Conservation (phyloP, 2,113 vertebrate genomes). For the Tragelaphus scriptus region DNA sequence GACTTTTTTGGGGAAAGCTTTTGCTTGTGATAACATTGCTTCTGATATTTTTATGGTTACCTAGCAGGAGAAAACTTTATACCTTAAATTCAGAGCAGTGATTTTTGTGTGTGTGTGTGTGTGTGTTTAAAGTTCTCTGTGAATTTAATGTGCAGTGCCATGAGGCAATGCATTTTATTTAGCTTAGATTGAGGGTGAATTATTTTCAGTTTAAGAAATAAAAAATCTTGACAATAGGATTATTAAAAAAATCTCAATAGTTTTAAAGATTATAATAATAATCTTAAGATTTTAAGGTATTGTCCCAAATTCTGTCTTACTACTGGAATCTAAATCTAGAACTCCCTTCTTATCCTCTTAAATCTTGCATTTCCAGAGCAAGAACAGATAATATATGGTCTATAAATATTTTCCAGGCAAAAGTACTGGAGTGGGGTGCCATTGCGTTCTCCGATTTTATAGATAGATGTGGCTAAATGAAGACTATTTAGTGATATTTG, state of each 20-base stretch:
- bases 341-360: not conserved
- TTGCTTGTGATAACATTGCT: not conserved
- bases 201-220: not conserved
- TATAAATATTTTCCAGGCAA: not conserved
- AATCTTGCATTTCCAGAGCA: not conserved
- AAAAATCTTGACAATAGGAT: not conserved
- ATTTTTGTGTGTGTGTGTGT: not conserved
- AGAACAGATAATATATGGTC: not conserved
- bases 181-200: not conserved
- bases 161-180: conserved; percentile 19
- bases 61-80: not conserved
- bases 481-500: not conserved
- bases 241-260: not conserved
- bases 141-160: not conserved
- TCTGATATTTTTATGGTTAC: not conserved
- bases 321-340: not conserved
- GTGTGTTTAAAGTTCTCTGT: not conserved
- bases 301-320: not conserved
- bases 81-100: not conserved
- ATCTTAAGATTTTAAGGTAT: not conserved
- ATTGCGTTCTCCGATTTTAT: not conserved
- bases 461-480: not conserved
- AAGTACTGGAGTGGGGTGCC: no score
- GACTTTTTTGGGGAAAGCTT: not conserved
- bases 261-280: conserved; percentile 21